Evolutionary conservation across 2,888 invertebrate species (phyloP), one percentile per base, ranked within the genome.

Genomic region (Crocallis elinguaria): DNA sequence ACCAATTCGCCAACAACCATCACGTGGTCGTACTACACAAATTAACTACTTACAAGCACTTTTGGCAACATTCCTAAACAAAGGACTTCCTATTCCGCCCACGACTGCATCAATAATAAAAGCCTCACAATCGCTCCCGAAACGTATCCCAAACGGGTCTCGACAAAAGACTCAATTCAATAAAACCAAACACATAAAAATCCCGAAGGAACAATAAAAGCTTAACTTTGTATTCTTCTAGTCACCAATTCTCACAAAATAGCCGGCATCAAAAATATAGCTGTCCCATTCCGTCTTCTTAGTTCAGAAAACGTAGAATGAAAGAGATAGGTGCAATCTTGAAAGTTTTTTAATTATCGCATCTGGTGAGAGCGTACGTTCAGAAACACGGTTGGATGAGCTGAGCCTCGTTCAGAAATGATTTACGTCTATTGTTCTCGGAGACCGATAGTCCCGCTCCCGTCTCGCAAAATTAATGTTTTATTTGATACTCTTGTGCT

Each of bases 281-380:
- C 42, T 29, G 38, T 49, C 42, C 21, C 35, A 12, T 39, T 50
- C 43, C 17, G 7, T 2, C 16, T 36, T 25, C 35, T 33, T 14
- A 13, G 23, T 11, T 37, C 14, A 23, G 30, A 49, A 23, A 11
- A 13, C 12, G 17, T 46, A 46, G 59, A 39, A 64, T 49, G 45
- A 56, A 44, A 53, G 66, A 66, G 67, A 66, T 50, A 50, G 64
- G 57, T 62, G 73, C 71, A 68, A 71, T 77, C 73, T 73, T 69
- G 49, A 69, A 80, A 79, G 70, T 80, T 82, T 80, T 78, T 77
- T 81, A 81, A 82, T 82, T 77, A 79, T 69, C 67, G 59, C 60
- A 55, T 64, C 59, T 44, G 43, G 57, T 37, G 48, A 53, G 62
- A 58, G 62, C 53, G 46, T 42, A 54, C 53, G 48, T 54, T 39